These are phyloP conservation scores for Eurystomus gularis DNA, from an alignment of 2,113 vertebrate species.

Conservation along the genomic window DNA sequence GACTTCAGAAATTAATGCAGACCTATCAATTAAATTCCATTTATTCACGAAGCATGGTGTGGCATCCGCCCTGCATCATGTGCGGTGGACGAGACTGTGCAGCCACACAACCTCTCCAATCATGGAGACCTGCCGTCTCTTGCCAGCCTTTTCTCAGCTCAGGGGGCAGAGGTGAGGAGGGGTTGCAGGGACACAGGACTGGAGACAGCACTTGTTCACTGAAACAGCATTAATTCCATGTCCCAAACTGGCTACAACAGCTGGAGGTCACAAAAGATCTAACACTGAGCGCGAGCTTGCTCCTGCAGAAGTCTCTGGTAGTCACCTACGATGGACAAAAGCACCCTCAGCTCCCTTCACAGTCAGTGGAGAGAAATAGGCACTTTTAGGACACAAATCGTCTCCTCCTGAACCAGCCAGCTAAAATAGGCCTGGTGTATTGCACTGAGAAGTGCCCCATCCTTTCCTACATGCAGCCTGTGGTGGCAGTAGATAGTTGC, in stretches of 20 bases:
- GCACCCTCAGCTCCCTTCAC: not conserved
- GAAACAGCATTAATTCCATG: not conserved
- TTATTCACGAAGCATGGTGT: not conserved
- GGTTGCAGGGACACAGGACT: not conserved
- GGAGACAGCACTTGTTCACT: not conserved
- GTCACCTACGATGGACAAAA: not conserved
- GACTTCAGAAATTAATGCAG: not conserved
- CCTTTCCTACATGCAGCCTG: not conserved
- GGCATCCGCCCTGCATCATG: not conserved
- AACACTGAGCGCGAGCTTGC: not conserved
- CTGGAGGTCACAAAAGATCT: not conserved
- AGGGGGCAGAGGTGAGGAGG: not conserved
- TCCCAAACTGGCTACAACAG: not conserved
- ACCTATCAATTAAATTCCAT: not conserved
- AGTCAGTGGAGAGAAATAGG: not conserved
- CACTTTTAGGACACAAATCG: not conserved
- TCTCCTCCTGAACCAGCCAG: not conserved
- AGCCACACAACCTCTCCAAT: not conserved
- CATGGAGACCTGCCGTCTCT: not conserved
- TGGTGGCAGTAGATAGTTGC: not conserved
- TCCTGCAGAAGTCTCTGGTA: not conserved
- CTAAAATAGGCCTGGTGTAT: not conserved
- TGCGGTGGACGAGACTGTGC: fast-evolving
- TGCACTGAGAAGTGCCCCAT: not conserved
- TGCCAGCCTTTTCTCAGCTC: not conserved